phyloP scores from a whole-genome alignment of 2,797 vertebrate genomes.

The Atherinosoma microstoma region DNA sequence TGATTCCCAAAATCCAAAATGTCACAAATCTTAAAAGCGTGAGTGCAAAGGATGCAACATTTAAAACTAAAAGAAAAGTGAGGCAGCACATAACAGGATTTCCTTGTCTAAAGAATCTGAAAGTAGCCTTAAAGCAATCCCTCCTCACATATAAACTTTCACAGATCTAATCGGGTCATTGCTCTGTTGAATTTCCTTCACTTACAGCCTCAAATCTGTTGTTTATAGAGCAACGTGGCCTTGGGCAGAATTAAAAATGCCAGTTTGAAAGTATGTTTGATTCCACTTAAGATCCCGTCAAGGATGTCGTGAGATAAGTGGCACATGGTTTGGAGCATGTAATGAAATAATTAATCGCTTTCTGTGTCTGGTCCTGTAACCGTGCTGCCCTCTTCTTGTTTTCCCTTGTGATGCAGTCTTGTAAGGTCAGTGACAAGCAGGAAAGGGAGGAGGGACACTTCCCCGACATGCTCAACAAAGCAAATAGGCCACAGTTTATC shows the following conservation, averaged over 20 bases:
- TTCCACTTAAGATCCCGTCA: background rate
- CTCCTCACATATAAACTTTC: background rate
- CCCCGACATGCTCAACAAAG: slow-evolving; percentile 28
- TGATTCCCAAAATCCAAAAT: background rate
- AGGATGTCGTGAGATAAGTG: background rate
- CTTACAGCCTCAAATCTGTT: background rate
- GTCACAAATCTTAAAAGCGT: background rate
- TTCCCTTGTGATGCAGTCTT: background rate
- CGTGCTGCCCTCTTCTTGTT: slow-evolving; percentile 3
- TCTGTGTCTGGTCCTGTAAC: slow-evolving; percentile 2
- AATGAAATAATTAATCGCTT: slow-evolving; percentile 9
- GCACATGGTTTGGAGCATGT: background rate
- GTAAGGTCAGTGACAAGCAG: slow-evolving; percentile 28
- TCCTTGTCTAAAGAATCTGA: background rate
- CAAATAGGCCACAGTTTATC: slow-evolving; percentile 27
- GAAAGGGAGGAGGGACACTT: slow-evolving; percentile 17
- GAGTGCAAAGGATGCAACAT: background rate
- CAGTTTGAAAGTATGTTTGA: background rate
- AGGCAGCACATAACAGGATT: background rate
- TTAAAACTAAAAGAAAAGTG: background rate
- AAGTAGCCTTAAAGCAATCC: slow-evolving; percentile 18
- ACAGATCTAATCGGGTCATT: background rate
- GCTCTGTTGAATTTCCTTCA: background rate
- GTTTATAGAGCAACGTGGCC: background rate
- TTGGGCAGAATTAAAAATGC: background rate